Evolutionary conservation across 2,888 invertebrate species (phyloP).

Genomic region (Callinectes sapidus): DNA sequence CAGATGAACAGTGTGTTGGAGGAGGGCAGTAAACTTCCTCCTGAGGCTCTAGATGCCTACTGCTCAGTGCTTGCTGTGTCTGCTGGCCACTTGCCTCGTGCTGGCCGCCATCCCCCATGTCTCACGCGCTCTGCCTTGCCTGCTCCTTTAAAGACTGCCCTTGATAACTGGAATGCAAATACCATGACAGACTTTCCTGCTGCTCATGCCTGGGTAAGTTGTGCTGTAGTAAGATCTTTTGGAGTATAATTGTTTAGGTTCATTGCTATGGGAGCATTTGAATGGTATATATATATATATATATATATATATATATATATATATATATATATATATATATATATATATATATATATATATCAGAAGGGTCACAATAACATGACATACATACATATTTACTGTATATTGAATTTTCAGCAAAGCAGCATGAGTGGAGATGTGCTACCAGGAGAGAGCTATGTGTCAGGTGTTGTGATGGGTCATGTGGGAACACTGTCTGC

Average conservation of each 20-base stretch:
- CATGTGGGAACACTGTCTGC: slow-evolving; percentile 82
- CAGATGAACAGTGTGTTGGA: slow-evolving; percentile 77
- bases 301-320: too few species aligned
- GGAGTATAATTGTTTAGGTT: not conserved
- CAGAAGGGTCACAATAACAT: too few species aligned
- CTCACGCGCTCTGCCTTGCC: slow-evolving; percentile 78
- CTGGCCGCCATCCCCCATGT: slow-evolving; percentile 75
- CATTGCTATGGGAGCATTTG: too few species aligned
- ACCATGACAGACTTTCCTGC: slow-evolving; percentile 79
- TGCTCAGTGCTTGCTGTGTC: slow-evolving; percentile 77
- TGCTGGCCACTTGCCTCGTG: slow-evolving; percentile 73
- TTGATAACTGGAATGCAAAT: slow-evolving; percentile 82
- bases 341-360: too few species aligned
- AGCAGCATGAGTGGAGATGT: slow-evolving; percentile 84
- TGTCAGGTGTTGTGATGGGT: slow-evolving; percentile 83
- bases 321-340: too few species aligned
- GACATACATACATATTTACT: slow-evolving; percentile 30
- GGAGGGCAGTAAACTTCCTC: slow-evolving; percentile 77
- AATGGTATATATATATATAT: too few species aligned
- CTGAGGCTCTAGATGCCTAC: slow-evolving; percentile 77
- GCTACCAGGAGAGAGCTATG: slow-evolving; percentile 89
- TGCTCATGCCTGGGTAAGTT: slow-evolving; percentile 78
- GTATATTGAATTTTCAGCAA: slow-evolving; percentile 78
- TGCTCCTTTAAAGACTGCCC: slow-evolving; percentile 80
- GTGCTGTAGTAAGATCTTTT: not conserved